A percentile compares a stretch with the other conserved stretches of the same genome.
Evolutionary conservation across 2,888 invertebrate genomes (phyloP).

Genomic region (Stegana nigrithorax): DNA sequence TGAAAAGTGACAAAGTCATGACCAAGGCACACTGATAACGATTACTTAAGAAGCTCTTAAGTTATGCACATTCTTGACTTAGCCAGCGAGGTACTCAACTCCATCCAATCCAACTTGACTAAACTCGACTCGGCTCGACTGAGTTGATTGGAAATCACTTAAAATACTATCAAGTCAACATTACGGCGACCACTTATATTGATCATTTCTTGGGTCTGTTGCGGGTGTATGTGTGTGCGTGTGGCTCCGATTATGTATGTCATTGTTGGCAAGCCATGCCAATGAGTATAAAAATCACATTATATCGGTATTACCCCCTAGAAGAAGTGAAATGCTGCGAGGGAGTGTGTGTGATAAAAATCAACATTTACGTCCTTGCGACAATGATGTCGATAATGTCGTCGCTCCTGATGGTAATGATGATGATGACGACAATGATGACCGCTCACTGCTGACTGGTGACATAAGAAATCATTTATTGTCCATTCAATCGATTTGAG

Average conservation of each 20-base stretch:
- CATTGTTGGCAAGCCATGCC: not conserved
- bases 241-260: not conserved
- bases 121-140: too few species aligned
- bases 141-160: conserved; percentile 28
- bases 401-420: conserved; percentile 1
- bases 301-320: conserved; percentile 43
- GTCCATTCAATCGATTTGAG: conserved; percentile 37
- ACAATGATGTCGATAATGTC: conserved; percentile 10
- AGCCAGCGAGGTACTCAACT: too few species aligned
- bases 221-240: not conserved
- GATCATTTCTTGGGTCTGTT: not conserved
- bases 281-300: conserved; percentile 46
- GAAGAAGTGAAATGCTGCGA: not conserved
- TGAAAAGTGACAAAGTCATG: too few species aligned
- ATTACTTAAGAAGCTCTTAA: too few species aligned
- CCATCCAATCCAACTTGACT: too few species aligned
- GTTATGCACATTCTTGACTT: too few species aligned
- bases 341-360: conserved; percentile 42
- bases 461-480: conserved; percentile 40
- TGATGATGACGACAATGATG: conserved; percentile 19
- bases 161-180: conserved; percentile 42
- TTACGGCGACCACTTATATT: conserved; percentile 16
- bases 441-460: conserved; percentile 3
- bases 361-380: too few species aligned
- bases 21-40: too few species aligned